phyloP scores from a whole-genome alignment of 2,797 vertebrate genomes.

The Danio albolineatus region DNA sequence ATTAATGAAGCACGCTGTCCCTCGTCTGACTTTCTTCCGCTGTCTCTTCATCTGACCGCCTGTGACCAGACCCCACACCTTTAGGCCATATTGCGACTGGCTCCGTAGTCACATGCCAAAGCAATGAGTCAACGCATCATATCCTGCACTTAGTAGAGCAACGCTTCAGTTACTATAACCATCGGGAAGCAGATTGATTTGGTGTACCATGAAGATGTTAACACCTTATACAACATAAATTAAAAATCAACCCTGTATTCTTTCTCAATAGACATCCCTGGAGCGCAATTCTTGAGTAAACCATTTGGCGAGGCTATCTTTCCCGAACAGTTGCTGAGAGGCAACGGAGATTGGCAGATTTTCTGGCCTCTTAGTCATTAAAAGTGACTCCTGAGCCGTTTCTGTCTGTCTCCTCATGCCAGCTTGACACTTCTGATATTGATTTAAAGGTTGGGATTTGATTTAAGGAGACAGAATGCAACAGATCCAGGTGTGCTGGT shows the following conservation, averaged over 20 bases:
- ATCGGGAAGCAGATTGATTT: background rate
- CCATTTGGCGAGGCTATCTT: constrained; percentile 1
- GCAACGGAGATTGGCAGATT: constrained; percentile 18
- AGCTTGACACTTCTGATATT: constrained; percentile 44
- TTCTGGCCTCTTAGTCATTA: constrained; percentile 39
- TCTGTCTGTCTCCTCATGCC: constrained; percentile 13
- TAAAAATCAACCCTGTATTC: background rate
- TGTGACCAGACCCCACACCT: constrained; percentile 39
- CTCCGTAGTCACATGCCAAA: constrained; percentile 25
- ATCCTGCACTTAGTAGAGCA: constrained; percentile 5
- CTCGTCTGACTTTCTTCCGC: constrained; percentile 52
- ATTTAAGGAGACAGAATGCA: constrained; percentile 19
- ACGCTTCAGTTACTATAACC: background rate
- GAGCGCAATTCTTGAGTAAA: background rate
- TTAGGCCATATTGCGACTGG: constrained; percentile 48
- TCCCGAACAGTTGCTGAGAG: background rate
- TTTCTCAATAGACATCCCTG: background rate
- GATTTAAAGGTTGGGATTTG: constrained; percentile 48
- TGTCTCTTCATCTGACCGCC: constrained; percentile 40
- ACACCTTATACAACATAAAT: background rate
- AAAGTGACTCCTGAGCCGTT: constrained; percentile 23
- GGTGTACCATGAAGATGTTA: background rate
- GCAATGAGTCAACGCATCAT: constrained; percentile 6
- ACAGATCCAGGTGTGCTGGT: constrained; percentile 17
- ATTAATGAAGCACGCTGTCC: constrained; percentile 60